These are phyloP conservation scores for Porites australiensis DNA, from an alignment of 64 coral and sea anemone species.

Conservation along the genomic window DNA sequence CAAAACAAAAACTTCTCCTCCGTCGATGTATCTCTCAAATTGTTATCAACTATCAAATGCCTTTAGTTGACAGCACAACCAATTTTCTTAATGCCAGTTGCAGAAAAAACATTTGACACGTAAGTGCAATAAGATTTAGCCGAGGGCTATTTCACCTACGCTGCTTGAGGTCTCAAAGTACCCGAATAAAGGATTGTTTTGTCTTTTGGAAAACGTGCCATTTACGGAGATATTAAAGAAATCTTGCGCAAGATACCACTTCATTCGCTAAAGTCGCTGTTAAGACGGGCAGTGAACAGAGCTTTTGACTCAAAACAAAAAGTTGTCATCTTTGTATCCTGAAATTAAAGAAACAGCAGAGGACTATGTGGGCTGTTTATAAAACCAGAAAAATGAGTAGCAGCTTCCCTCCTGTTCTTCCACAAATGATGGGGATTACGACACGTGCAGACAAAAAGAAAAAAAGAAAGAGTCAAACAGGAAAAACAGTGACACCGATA, in stretches of 20 bases:
- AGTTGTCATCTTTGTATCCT: neutral
- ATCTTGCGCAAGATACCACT: neutral
- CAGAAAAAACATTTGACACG: neutral
- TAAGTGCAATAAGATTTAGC: neutral
- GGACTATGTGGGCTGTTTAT: slow-evolving; percentile 19
- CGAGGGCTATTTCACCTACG: neutral
- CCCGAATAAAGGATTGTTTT: neutral
- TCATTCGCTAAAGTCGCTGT: neutral
- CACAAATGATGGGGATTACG: neutral
- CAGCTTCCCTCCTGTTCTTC: too few relatives aligned
- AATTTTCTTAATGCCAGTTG: neutral
- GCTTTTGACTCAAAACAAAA: neutral
- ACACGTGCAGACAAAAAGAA: neutral
- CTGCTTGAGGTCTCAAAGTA: neutral
- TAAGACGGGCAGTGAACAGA: neutral
- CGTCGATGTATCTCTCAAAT: neutral
- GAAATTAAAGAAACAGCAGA: neutral
- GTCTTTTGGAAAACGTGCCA: neutral
- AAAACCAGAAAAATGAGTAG: neutral
- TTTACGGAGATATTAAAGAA: neutral
- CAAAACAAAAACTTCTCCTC: neutral
- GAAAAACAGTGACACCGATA: neutral
- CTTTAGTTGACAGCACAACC: neutral
- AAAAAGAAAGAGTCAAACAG: neutral
- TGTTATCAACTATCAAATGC: too few relatives aligned